A percentile compares a stretch with the other conserved stretches of the same genome.
These are phyloP conservation scores for Argyresthia albistria DNA, from an alignment of 2,888 invertebrate species.

Conservation along the genomic window DNA sequence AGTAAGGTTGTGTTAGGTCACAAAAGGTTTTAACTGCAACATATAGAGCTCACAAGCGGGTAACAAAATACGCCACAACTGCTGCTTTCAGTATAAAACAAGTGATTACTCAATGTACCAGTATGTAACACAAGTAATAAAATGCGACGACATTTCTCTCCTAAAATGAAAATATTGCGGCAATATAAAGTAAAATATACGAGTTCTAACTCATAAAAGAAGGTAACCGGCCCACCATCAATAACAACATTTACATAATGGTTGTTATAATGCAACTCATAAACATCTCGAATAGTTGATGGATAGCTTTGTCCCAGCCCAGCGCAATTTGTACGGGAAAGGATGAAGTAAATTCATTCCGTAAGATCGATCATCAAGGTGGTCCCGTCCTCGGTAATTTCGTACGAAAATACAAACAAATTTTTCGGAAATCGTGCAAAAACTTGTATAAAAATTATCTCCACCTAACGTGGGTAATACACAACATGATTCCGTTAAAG, in stretches of 20 bases:
- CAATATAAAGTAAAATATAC: background rate
- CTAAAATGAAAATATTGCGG: background rate
- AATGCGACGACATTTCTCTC: background rate
- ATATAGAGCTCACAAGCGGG: background rate
- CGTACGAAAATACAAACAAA: too few relatives aligned
- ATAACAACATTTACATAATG: background rate
- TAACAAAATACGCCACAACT: background rate
- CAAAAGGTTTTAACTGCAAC: too few relatives aligned
- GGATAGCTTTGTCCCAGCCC: background rate
- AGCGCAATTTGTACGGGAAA: background rate
- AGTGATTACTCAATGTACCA: background rate
- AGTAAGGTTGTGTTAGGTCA: too few relatives aligned
- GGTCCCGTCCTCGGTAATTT: too few relatives aligned
- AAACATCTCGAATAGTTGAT: background rate
- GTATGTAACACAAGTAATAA: background rate
- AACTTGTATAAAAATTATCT: too few relatives aligned
- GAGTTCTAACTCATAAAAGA: background rate
- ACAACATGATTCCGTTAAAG: too few relatives aligned
- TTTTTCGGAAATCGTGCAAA: too few relatives aligned
- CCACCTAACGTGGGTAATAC: too few relatives aligned
- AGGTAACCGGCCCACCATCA: background rate
- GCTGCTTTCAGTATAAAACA: background rate
- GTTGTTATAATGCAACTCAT: background rate
- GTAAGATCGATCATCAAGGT: background rate
- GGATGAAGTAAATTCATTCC: background rate